Percentiles rank a stretch among this genome's conserved stretches.
Conservation (phyloP, 2,797 vertebrate species). For the Gambusia yucatana region DNA sequence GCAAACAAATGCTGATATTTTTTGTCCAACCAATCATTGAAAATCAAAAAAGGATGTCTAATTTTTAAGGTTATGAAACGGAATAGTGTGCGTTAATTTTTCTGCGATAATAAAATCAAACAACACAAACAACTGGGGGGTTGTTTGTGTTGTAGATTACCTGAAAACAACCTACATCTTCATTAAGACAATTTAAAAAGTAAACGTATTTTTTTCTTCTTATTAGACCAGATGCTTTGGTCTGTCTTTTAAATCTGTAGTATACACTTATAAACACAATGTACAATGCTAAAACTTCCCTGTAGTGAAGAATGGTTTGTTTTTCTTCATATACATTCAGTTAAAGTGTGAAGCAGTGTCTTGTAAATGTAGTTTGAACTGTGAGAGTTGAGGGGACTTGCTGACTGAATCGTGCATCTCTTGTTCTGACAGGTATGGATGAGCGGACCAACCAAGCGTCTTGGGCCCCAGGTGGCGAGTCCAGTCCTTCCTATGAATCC, state of each 20-base stretch:
- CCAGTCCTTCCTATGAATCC: conserved; percentile 93
- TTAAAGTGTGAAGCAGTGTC: conserved; percentile 4
- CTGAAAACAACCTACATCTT: neutral
- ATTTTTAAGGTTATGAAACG: neutral
- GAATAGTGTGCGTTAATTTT: neutral
- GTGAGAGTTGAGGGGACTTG: conserved; percentile 38
- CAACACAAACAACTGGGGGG: neutral
- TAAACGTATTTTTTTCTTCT: neutral
- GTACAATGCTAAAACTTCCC: neutral
- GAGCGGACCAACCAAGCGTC: conserved; percentile 90
- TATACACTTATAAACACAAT: neutral
- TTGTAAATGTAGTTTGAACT: conserved; percentile 20
- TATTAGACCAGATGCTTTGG: neutral
- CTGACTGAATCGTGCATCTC: conserved; percentile 73
- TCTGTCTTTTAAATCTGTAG: neutral
- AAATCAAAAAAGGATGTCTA: conserved; percentile 1
- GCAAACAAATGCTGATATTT: neutral
- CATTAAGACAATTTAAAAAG: neutral
- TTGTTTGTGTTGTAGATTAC: neutral
- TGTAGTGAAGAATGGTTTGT: neutral
- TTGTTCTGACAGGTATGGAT: conserved; percentile 89
- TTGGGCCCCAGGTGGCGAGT: conserved; percentile 92
- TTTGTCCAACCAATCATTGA: neutral
- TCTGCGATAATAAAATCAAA: neutral
- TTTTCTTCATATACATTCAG: neutral